Percentiles rank a stretch among this genome's conserved stretches.
Conservation (phyloP, 2,888 invertebrate species). For the Drosophila testacea region DNA sequence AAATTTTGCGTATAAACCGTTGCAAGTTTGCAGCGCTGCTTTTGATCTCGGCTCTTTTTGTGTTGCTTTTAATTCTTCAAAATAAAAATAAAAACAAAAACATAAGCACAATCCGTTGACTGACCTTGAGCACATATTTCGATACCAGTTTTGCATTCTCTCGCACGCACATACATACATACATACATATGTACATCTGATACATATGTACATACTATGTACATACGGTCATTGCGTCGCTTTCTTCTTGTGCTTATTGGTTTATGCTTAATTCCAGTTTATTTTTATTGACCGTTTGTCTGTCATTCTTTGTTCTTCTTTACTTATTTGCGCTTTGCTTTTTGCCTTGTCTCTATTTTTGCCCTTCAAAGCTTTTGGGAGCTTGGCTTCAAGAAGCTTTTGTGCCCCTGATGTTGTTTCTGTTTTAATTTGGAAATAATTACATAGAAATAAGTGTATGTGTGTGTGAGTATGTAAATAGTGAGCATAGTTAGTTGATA, state of each 20-base stretch:
- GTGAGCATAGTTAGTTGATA: conserved; percentile 41
- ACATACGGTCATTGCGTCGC: conserved; percentile 46
- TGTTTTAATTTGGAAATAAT: conserved; percentile 27
- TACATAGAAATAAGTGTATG: background rate
- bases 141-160: conserved; percentile 66
- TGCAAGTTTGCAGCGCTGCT: conserved; percentile 55
- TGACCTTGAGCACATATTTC: conserved; percentile 81
- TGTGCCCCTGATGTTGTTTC: conserved; percentile 2
- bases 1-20: conserved; percentile 55
- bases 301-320: conserved; percentile 25
- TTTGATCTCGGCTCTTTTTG: conserved; percentile 58
- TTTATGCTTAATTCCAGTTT: conserved; percentile 78
- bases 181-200: no score
- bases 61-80: conserved; percentile 31
- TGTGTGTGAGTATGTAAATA: conserved; percentile 11
- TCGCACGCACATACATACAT: conserved; percentile 29
- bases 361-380: conserved; percentile 28
- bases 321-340: conserved; percentile 23
- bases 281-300: conserved; percentile 65
- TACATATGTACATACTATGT: no score
- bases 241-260: conserved; percentile 70
- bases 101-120: conserved; percentile 71
- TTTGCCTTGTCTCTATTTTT: conserved; percentile 28
- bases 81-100: conserved; percentile 43
- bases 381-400: conserved; percentile 5